Percentiles rank a stretch among this genome's conserved stretches.
These are phyloP conservation scores for Oophaga pumilio DNA, from an alignment of 2,113 vertebrate species.

Conservation along the genomic window DNA sequence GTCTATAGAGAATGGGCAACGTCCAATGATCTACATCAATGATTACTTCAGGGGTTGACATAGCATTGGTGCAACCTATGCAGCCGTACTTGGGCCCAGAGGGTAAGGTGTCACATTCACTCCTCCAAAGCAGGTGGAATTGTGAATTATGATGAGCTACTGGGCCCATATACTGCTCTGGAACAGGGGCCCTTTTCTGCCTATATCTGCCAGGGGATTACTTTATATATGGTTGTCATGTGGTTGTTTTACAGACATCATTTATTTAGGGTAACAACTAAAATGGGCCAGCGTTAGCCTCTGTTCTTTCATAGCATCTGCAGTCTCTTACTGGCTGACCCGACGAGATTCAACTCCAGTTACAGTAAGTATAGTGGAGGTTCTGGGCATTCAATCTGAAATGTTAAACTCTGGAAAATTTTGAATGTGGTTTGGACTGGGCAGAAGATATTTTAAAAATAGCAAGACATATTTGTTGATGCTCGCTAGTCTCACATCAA, in stretches of 20 bases:
- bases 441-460: background rate
- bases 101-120: too few relatives aligned
- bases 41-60: too few relatives aligned
- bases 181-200: too few relatives aligned
- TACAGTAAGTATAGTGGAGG: constrained; percentile 17
- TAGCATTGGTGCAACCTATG: too few relatives aligned
- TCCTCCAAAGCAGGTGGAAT: too few relatives aligned
- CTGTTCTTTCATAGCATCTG: background rate
- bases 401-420: constrained; percentile 46
- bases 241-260: background rate
- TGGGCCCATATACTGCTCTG: too few relatives aligned
- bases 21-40: too few relatives aligned
- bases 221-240: background rate
- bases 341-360: background rate
- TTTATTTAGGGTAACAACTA: too few relatives aligned
- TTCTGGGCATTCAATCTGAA: constrained; percentile 18
- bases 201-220: too few relatives aligned
- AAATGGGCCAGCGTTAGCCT: background rate
- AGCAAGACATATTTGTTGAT: constrained; percentile 54
- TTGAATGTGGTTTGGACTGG: background rate
- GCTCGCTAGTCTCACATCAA: constrained; percentile 55
- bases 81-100: too few relatives aligned
- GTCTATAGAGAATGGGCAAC: background rate
- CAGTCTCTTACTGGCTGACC: background rate
- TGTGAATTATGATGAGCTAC: too few relatives aligned